Evolutionary conservation across 2,113 vertebrate genomes (phyloP).

Genomic region (Natator depressus): DNA sequence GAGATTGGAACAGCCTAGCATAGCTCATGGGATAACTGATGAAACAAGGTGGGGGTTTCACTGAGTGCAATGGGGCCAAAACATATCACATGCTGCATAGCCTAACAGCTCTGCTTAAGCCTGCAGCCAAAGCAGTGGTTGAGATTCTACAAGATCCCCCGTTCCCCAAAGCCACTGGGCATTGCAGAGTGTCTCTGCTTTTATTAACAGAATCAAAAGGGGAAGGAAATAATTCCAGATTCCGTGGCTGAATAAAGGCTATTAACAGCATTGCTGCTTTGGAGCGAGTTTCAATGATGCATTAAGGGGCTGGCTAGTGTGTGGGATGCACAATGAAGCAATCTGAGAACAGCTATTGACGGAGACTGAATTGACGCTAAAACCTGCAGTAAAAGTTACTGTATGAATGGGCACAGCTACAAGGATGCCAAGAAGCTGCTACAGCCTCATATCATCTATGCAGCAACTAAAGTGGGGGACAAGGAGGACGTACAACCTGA

Average conservation of each 20-base stretch:
- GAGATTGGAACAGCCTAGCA: not conserved
- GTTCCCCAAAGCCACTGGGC: not conserved
- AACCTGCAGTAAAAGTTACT: too few species aligned
- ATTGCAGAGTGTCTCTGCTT: not conserved
- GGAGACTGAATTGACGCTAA: too few species aligned
- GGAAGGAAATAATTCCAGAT: not conserved
- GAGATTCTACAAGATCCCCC: not conserved
- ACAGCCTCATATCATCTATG: too few species aligned
- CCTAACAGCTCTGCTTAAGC: not conserved
- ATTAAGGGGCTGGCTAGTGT: not conserved
- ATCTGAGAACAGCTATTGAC: too few species aligned
- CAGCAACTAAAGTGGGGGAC: too few species aligned
- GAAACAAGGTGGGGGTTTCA: not conserved
- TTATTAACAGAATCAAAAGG: not conserved
- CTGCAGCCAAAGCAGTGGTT: not conserved
- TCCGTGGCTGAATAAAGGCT: not conserved
- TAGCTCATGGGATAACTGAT: not conserved
- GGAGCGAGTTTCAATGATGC: not conserved
- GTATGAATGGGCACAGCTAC: too few species aligned
- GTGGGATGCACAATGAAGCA: too few species aligned
- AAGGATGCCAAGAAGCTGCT: too few species aligned
- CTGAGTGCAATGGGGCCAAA: not conserved
- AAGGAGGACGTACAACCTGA: not conserved
- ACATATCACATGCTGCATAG: too few species aligned
- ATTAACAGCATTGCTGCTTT: not conserved